A percentile compares a stretch with the other conserved stretches of the same genome.
Evolutionary conservation across 2,797 vertebrate genomes (phyloP).

Genomic region (Threskiornis aethiopicus): DNA sequence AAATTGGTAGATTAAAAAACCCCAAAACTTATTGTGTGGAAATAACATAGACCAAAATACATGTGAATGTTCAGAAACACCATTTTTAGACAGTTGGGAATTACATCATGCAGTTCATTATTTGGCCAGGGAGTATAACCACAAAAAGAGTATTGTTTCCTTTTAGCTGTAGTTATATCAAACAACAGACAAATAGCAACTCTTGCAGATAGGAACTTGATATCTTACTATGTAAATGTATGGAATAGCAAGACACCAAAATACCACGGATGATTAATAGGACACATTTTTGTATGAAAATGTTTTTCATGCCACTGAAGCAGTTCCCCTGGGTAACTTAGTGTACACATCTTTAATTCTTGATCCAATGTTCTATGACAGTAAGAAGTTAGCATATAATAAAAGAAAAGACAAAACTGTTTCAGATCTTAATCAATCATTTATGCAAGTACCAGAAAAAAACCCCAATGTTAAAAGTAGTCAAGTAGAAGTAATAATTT

Average conservation of each 20-base stretch:
- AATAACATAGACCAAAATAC: not conserved
- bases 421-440: not conserved
- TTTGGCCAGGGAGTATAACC: not conserved
- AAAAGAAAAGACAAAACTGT: not conserved
- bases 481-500: not conserved
- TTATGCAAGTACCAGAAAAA: not conserved
- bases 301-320: not conserved
- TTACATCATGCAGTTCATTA: not conserved
- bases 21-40: rapidly evolving
- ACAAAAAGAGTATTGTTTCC: not conserved
- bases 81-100: not conserved
- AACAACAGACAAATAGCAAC: not conserved
- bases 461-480: rapidly evolving
- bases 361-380: not conserved
- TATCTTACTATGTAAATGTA: not conserved
- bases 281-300: not conserved
- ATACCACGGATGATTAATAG: not conserved
- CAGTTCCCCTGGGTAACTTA: not conserved
- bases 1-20: not conserved
- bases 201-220: not conserved
- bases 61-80: not conserved
- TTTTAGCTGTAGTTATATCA: not conserved
- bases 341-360: not conserved
- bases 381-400: not conserved
- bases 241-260: not conserved